Percentiles rank a stretch among this genome's conserved stretches.
Evolutionary conservation across 1,140 invertebrate species (phyloP).

Genomic region (Diploscapter pachys): DNA sequence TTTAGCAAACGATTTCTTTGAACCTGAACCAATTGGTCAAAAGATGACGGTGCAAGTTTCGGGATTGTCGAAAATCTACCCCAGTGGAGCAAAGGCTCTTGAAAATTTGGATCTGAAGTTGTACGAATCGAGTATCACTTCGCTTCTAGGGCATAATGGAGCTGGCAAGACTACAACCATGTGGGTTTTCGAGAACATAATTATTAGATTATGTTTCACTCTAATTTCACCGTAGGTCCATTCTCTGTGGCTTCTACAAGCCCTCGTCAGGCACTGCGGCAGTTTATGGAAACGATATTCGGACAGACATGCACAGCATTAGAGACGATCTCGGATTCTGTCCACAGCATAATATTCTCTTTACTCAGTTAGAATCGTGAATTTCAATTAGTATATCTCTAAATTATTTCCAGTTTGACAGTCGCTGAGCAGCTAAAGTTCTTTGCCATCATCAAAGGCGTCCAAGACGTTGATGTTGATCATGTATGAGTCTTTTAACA

Average conservation of each 20-base stretch:
- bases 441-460: slow-evolving; percentile 65
- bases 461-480: slow-evolving; percentile 4
- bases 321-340: slow-evolving; percentile 67
- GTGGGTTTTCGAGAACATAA: slow-evolving; percentile 24
- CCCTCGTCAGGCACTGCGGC: slow-evolving; percentile 66
- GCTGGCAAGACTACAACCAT: slow-evolving; percentile 56
- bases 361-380: slow-evolving; percentile 9
- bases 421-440: slow-evolving; percentile 66
- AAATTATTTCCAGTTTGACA: slow-evolving; percentile 58
- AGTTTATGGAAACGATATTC: slow-evolving; percentile 67
- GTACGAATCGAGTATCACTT: slow-evolving; percentile 62
- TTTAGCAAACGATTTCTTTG: slow-evolving; percentile 60
- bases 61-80: slow-evolving; percentile 67
- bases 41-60: slow-evolving; percentile 68
- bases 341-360: slow-evolving; percentile 70
- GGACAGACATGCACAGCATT: slow-evolving; percentile 64
- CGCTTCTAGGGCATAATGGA: slow-evolving; percentile 60
- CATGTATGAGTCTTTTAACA: too few species aligned
- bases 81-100: slow-evolving; percentile 68
- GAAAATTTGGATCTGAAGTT: slow-evolving; percentile 59
- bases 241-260: slow-evolving; percentile 71
- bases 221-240: slow-evolving; percentile 60
- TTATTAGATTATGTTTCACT: too few species aligned
- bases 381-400: neutral
- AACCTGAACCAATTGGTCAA: slow-evolving; percentile 65